A percentile compares a stretch with the other conserved stretches of the same genome.
Conservation (phyloP, 2,113 vertebrate genomes). For the Alces alces region DNA sequence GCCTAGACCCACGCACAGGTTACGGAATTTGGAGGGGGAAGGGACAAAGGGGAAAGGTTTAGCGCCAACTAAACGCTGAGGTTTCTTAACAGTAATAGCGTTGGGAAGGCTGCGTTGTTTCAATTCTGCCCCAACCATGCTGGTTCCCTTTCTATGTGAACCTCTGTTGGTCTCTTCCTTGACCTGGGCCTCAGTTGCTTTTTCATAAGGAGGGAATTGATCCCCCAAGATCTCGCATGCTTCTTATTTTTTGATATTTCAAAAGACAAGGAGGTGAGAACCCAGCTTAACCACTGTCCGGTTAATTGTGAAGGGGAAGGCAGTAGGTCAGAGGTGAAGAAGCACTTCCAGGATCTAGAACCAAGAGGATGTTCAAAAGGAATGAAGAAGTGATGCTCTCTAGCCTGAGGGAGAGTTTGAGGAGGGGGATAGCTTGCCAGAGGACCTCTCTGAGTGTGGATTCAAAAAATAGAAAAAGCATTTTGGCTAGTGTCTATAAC, state of each 20-base stretch:
- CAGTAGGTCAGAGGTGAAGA: neutral
- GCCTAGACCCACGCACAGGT: neutral
- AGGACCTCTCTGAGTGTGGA: neutral
- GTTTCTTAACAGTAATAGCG: neutral
- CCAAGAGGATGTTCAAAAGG: neutral
- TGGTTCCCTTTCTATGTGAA: neutral
- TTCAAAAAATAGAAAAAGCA: neutral
- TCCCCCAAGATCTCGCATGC: neutral
- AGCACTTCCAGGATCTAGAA: neutral
- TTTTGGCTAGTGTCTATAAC: neutral
- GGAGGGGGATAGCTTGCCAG: neutral
- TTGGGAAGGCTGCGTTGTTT: neutral
- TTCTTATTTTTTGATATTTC: neutral
- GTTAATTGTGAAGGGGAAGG: neutral
- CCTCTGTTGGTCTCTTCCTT: neutral
- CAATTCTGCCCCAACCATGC: neutral
- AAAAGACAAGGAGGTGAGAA: neutral
- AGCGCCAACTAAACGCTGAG: neutral
- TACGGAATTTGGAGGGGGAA: neutral
- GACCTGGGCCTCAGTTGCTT: neutral
- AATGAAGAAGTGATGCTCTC: neutral
- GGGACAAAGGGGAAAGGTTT: neutral
- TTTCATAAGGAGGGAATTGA: neutral
- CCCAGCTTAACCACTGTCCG: neutral
- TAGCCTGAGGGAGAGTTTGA: neutral